Evolutionary conservation across 1,140 invertebrate species (phyloP).

Genomic region (Sinonovacula constricta): DNA sequence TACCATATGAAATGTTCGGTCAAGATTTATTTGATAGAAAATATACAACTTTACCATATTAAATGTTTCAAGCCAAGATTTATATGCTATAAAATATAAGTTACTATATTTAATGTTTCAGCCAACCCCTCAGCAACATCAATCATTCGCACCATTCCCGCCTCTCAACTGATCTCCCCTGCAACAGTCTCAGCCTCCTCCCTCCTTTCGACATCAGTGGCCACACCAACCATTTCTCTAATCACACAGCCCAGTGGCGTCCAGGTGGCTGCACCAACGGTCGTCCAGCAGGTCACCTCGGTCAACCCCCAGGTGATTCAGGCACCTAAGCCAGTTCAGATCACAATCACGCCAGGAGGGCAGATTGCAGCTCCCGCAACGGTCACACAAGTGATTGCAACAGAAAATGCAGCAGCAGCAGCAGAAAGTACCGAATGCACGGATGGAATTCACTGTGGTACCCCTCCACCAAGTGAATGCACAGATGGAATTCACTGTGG

Average conservation of each 20-base stretch:
- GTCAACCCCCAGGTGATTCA: slow-evolving; percentile 3
- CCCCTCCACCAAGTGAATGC: neutral
- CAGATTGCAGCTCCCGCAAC: slow-evolving; percentile 49
- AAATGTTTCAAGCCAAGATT: too few relatives aligned
- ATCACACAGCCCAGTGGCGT: slow-evolving; percentile 67
- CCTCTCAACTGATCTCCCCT: slow-evolving; percentile 52
- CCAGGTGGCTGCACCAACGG: slow-evolving; percentile 43
- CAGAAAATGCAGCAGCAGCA: slow-evolving; percentile 22
- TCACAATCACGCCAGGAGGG: slow-evolving; percentile 68
- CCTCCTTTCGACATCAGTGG: slow-evolving; percentile 47
- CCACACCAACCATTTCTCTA: slow-evolving; percentile 64
- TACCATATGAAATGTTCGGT: too few relatives aligned
- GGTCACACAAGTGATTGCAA: slow-evolving; percentile 32
- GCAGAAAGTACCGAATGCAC: slow-evolving; percentile 40
- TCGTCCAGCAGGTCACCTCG: neutral
- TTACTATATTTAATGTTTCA: slow-evolving; percentile 13
- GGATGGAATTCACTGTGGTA: slow-evolving; percentile 1
- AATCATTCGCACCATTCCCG: slow-evolving; percentile 57
- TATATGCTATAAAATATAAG: neutral
- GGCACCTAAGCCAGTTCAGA: slow-evolving; percentile 53
- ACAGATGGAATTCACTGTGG: neutral
- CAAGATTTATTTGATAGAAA: too few relatives aligned
- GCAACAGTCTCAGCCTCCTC: slow-evolving; percentile 54
- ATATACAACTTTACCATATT: too few relatives aligned
- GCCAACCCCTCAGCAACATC: slow-evolving; percentile 39